A percentile compares a stretch with the other conserved stretches of the same genome.
Evolutionary conservation across 2,888 invertebrate genomes (phyloP).

Genomic region (Stenotaenia linearis): DNA sequence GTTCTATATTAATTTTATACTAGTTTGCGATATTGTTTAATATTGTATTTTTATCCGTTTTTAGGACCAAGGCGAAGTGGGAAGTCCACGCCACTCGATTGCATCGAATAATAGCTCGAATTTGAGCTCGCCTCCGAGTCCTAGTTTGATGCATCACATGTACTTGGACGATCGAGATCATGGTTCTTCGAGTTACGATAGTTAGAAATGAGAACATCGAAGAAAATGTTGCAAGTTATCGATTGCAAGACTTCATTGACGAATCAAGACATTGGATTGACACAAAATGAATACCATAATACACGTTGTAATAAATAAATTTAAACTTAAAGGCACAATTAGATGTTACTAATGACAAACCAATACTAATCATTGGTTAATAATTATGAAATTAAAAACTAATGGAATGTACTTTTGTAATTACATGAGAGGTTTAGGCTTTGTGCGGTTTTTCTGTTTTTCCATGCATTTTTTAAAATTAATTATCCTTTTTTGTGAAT

Average conservation of each 20-base stretch:
- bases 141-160: constrained; percentile 46
- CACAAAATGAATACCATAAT: background rate
- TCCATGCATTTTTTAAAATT: no score
- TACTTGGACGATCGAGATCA: constrained; percentile 49
- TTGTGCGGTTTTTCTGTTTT: background rate
- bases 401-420: background rate
- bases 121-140: constrained; percentile 65
- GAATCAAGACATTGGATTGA: background rate
- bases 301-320: background rate
- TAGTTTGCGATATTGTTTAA: background rate
- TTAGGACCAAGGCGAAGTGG: constrained; percentile 51
- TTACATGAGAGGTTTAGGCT: background rate
- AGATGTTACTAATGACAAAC: background rate
- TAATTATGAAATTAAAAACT: background rate
- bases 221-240: background rate
- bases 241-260: background rate
- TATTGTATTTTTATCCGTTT: background rate
- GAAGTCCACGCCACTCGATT: constrained; percentile 64
- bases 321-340: background rate
- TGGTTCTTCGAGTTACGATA: constrained; percentile 62
- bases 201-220: constrained; percentile 41
- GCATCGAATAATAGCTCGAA: constrained; percentile 69
- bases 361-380: background rate
- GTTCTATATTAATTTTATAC: background rate
- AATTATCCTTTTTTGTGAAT: background rate